Evolutionary conservation across 2,113 vertebrate genomes (phyloP), one percentile per base, ranked within the genome.

Genomic region (Tupaia tana): DNA sequence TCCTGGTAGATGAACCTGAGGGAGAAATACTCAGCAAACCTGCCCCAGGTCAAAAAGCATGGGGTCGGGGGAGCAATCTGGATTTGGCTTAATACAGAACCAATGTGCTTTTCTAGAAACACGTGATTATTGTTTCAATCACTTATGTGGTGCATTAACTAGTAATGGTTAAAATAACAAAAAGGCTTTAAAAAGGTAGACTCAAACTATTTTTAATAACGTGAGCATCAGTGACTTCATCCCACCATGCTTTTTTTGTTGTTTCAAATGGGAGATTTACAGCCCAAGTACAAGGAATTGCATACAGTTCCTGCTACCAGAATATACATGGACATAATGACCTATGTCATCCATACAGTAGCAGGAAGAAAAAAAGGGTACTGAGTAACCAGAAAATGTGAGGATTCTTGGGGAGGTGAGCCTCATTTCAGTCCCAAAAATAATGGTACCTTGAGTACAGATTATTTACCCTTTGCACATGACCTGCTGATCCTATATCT

Each of bases 161-260:
- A 79, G 22, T 59, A 79, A 79, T 12, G 34, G 58, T 0, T 90
- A 56, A 81, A 85, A 12, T 67, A 74, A 81, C 22, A 73, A 71
- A 70, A 61, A 9, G 18, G 7, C 11, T 56, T 75, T 27, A 77
- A 24, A 74, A 71, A 16, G 80, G 52, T 58, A 10, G 13, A 67
- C 25, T 77, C 34, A 71, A 80, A 79, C 92, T 81, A 56, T 83
- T 77, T 86, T 73, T 34, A 93, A 87, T 86, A 80, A 77, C 20
- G 24, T 79, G 31, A 64, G 10, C 66, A 63, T 86, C n/a, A 79
- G n/a, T 82, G 70, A 64, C 75, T 83, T 86, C 54, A 91, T 83
- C 92, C 25, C 86, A 96, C 83, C 11, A 69, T 58, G 34, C 2
- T 2, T 43, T 88, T 81, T 9, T 3, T 86, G 63, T 69, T 77